phyloP scores from a whole-genome alignment of 2,113 vertebrate genomes.

The Archocentrus centrarchus region DNA sequence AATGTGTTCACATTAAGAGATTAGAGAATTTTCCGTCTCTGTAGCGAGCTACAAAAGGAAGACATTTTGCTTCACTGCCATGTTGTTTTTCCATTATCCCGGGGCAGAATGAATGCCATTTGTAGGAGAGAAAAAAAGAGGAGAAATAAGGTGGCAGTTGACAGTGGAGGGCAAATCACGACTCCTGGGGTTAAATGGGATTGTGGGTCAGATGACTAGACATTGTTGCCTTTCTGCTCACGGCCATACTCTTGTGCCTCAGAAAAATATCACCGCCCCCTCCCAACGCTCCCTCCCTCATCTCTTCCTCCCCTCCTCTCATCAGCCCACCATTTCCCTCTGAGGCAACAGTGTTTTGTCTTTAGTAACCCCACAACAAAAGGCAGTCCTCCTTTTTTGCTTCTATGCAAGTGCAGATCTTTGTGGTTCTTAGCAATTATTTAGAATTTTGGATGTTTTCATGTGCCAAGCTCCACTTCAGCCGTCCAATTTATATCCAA shows the following conservation, averaged over 20 bases:
- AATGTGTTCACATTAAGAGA: neutral
- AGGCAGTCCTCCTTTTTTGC: constrained; percentile 33
- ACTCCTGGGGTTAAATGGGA: constrained; percentile 74
- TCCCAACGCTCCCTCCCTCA: neutral
- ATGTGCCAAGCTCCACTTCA: neutral
- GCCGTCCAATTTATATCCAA: neutral
- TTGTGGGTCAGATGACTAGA: constrained; percentile 79
- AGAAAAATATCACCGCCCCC: constrained; percentile 26
- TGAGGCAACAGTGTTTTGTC: constrained; percentile 55
- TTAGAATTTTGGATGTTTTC: neutral
- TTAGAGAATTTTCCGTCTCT: constrained; percentile 6
- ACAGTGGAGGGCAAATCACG: constrained; percentile 65
- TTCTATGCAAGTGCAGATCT: constrained; percentile 2
- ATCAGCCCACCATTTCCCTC: constrained; percentile 52
- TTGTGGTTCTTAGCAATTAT: neutral
- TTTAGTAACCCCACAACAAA: constrained; percentile 47
- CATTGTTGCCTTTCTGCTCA: constrained; percentile 43
- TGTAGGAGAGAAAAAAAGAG: constrained; percentile 41
- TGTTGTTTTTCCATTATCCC: neutral
- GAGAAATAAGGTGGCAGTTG: constrained; percentile 43
- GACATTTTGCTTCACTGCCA: neutral
- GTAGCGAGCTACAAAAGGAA: neutral
- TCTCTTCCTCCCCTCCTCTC: constrained; percentile 16
- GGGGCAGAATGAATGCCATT: constrained; percentile 16
- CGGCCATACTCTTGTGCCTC: constrained; percentile 47